Conservation (phyloP, 2,113 vertebrate genomes). For the Fukomys damarensis region DNA sequence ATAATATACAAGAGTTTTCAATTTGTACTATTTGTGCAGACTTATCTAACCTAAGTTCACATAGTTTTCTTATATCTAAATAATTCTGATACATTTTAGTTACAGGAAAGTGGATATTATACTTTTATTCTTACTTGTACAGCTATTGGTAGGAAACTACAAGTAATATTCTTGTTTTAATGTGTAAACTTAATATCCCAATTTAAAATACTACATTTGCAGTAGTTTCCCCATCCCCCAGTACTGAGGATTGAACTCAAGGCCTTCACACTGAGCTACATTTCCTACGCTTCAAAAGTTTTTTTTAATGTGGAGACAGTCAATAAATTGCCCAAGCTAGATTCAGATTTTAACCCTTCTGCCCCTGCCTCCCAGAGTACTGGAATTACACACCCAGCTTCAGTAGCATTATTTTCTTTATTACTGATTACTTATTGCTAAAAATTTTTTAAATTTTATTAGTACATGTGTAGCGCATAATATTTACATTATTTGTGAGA, state of each 20-base stretch:
- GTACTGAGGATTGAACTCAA: not conserved
- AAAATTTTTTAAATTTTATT: not conserved
- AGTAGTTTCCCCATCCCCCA: not conserved
- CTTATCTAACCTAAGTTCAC: not conserved
- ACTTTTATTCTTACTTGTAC: conserved; percentile 30
- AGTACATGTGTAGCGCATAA: not conserved
- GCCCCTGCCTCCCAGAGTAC: not conserved
- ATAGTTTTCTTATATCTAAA: conserved; percentile 12
- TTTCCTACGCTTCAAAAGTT: not conserved
- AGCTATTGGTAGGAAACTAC: conserved; percentile 33
- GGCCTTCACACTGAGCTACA: not conserved
- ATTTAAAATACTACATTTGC: conserved; percentile 46
- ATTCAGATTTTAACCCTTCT: not conserved
- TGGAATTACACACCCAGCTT: not conserved
- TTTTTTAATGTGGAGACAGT: not conserved
- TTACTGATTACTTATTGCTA: not conserved
- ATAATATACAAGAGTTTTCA: conserved; percentile 2
- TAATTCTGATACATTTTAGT: conserved; percentile 40
- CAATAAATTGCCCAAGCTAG: not conserved
- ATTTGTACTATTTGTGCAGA: conserved; percentile 36
- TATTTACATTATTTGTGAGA: not conserved
- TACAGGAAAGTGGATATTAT: conserved; percentile 9
- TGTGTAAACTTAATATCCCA: not conserved
- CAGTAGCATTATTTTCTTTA: not conserved
- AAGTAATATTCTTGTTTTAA: conserved; percentile 44